Evolutionary conservation across 2,113 vertebrate genomes (phyloP).

Genomic region (Bettongia penicillata): DNA sequence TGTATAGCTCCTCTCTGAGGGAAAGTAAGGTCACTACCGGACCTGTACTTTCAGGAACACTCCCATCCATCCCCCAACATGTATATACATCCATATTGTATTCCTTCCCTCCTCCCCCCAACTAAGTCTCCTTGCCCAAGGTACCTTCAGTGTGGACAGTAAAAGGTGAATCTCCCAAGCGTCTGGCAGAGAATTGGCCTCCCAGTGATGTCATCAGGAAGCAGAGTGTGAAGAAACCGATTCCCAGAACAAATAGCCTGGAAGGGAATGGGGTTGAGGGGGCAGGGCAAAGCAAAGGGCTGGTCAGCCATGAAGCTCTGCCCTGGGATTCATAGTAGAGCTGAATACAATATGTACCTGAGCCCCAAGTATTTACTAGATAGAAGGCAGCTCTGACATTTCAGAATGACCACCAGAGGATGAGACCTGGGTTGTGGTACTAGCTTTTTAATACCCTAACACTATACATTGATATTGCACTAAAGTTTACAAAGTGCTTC

Average conservation of each 20-base stretch:
- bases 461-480: not conserved
- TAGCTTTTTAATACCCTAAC: not conserved
- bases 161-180: conserved; percentile 94
- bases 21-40: not conserved
- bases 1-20: not conserved
- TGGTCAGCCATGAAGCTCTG: accelerated
- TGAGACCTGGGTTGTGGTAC: not conserved
- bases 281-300: not conserved
- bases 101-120: not conserved
- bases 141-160: conserved; percentile 95
- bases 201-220: conserved; percentile 98
- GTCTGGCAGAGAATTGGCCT: conserved; percentile 94
- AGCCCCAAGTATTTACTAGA: accelerated
- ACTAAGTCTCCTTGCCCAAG: not conserved
- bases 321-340: not conserved
- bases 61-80: not conserved
- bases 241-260: conserved; percentile 96
- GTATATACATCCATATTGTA: too few species aligned
- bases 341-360: not conserved
- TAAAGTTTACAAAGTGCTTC: not conserved
- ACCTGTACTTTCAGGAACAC: not conserved
- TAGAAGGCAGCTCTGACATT: not conserved
- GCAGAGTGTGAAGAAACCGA: conserved; percentile 98
- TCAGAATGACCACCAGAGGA: not conserved
- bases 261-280: conserved; percentile 57